phyloP scores from a whole-genome alignment of 2,888 invertebrate species.

The Zonitis immaculata region DNA sequence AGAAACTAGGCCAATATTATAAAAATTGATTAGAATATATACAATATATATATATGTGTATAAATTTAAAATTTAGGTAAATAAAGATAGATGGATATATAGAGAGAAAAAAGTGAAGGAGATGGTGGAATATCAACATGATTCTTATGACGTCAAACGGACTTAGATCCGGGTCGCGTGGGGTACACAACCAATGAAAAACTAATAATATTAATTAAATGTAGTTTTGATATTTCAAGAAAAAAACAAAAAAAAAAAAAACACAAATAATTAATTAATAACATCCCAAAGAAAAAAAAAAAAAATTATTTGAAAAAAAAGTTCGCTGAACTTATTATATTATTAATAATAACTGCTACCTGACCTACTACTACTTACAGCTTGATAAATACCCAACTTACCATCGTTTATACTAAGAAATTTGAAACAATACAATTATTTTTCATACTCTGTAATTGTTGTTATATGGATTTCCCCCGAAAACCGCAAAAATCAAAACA shows the following conservation, averaged over 20 bases:
- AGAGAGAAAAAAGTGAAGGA: neutral
- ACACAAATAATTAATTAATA: too few species aligned
- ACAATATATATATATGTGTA: too few species aligned
- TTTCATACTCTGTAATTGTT: too few species aligned
- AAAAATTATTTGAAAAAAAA: neutral
- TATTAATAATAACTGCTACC: neutral
- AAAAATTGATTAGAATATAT: too few species aligned
- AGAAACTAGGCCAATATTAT: neutral
- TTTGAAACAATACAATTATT: neutral
- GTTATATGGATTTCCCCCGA: neutral
- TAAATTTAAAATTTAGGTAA: neutral
- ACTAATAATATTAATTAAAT: too few species aligned
- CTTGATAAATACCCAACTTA: too few species aligned
- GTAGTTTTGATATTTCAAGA: too few species aligned
- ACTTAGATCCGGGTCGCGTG: conserved; percentile 24
- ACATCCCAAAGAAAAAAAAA: neutral
- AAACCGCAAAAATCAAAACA: neutral
- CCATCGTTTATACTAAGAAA: neutral
- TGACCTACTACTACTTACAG: neutral
- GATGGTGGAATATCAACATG: neutral
- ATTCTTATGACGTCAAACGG: conserved; percentile 20
- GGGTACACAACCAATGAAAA: conserved; percentile 11
- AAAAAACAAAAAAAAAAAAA: too few species aligned
- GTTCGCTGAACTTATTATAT: neutral
- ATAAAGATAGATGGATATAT: neutral